Percentiles rank a stretch among this genome's conserved stretches.
Conservation (phyloP, 2,888 invertebrate species). For the Nasonia oneida region DNA sequence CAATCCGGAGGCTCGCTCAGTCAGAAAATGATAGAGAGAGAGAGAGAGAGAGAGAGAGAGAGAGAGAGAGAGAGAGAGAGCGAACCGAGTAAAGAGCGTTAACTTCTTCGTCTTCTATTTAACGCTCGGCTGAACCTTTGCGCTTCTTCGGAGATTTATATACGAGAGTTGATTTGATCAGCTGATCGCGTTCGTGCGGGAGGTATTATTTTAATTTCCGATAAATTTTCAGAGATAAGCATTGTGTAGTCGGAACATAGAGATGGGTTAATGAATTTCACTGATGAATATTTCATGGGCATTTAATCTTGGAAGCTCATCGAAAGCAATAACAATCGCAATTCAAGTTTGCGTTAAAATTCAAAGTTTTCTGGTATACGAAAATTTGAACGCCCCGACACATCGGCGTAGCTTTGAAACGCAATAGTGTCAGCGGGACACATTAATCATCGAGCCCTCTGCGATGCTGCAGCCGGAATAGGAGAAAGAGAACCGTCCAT, state of each 20-base stretch:
- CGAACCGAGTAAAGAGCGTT: not conserved
- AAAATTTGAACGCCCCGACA: not conserved
- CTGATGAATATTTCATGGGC: too few species aligned
- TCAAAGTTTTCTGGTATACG: not conserved
- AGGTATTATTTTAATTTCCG: not conserved
- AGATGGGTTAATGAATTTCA: not conserved
- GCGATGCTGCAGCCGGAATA: not conserved
- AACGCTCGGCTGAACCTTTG: not conserved
- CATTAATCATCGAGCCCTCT: not conserved
- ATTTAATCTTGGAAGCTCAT: too few species aligned
- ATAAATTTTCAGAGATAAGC: not conserved
- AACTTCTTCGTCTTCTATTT: constrained; percentile 6
- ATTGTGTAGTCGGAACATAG: not conserved
- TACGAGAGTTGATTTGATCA: not conserved
- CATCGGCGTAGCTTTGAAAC: not conserved
- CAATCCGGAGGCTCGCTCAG: not conserved
- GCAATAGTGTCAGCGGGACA: not conserved
- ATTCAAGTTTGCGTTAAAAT: too few species aligned
- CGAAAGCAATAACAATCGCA: too few species aligned
- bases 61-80: too few species aligned
- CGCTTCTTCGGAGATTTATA: not conserved
- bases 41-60: too few species aligned
- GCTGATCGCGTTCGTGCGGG: not conserved
- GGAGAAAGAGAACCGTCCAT: not conserved
- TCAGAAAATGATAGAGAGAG: not conserved